Conservation (phyloP, 1,140 invertebrate species). For the Paraescarpia echinospica region DNA sequence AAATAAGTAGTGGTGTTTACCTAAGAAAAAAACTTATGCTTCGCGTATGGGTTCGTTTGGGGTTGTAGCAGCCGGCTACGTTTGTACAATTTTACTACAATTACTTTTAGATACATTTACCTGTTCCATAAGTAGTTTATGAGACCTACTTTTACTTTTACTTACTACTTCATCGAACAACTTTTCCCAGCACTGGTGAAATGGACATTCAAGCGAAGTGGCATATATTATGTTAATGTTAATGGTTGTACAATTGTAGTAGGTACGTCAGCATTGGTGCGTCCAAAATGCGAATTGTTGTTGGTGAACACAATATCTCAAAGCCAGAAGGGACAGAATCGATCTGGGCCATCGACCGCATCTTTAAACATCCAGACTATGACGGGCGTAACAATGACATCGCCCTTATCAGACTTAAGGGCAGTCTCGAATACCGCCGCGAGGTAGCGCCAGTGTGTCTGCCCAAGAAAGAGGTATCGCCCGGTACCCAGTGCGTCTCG, state of each 20-base stretch:
- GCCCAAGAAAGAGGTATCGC: not conserved
- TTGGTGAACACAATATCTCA: not conserved
- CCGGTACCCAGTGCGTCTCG: not conserved
- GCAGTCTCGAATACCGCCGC: not conserved
- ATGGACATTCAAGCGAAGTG: no score
- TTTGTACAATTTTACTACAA: no score
- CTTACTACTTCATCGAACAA: no score
- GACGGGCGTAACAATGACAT: not conserved
- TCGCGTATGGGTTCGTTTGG: no score
- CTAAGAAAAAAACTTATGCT: no score
- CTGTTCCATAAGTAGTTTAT: no score
- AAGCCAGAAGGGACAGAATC: not conserved
- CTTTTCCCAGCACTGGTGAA: no score
- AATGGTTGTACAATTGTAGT: not conserved
- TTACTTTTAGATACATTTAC: no score
- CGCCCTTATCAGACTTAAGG: not conserved
- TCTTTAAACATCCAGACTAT: not conserved
- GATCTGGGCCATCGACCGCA: not conserved
- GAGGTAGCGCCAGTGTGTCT: not conserved
- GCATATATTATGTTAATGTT: not conserved
- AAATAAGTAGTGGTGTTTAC: no score
- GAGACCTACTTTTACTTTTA: no score
- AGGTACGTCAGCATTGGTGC: not conserved
- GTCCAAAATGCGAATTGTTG: not conserved
- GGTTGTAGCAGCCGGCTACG: no score